These are phyloP conservation scores for Colaptes auratus DNA, from an alignment of 2,113 vertebrate species.

Conservation along the genomic window DNA sequence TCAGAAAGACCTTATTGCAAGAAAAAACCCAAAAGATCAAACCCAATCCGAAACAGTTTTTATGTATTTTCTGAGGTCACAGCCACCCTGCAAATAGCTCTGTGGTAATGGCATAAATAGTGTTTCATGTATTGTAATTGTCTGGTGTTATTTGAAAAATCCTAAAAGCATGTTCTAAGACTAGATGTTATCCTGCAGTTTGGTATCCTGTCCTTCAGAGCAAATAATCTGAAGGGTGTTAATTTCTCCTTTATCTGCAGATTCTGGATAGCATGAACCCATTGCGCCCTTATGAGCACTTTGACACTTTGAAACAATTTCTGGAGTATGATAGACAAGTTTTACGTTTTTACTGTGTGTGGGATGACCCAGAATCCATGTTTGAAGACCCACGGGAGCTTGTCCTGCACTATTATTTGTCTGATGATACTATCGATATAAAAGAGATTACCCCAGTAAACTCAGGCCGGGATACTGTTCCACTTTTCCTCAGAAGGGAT, in stretches of 20 bases:
- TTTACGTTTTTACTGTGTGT: constrained; percentile 88
- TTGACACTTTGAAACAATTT: constrained; percentile 85
- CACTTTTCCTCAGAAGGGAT: constrained; percentile 84
- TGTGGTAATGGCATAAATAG: background rate
- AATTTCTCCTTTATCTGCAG: constrained; percentile 65
- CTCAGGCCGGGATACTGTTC: constrained; percentile 76
- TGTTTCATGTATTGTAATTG: background rate
- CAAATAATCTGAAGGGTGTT: background rate
- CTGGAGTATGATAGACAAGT: constrained; percentile 84
- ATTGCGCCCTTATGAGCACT: constrained; percentile 81
- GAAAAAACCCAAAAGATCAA: background rate
- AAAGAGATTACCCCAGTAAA: constrained; percentile 80
- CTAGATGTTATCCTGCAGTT: background rate
- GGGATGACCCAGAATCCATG: constrained; percentile 81
- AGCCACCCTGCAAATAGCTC: background rate
- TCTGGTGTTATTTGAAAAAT: background rate
- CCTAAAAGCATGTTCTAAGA: background rate
- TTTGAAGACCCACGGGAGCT: constrained; percentile 80
- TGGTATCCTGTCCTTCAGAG: background rate
- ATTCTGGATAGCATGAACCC: constrained; percentile 77
- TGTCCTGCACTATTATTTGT: constrained; percentile 87
- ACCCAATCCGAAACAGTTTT: background rate
- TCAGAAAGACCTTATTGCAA: background rate
- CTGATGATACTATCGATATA: constrained; percentile 90
- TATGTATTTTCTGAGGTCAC: background rate